Evolutionary conservation across 1,140 invertebrate genomes (phyloP).

Genomic region (Dryas iulia): DNA sequence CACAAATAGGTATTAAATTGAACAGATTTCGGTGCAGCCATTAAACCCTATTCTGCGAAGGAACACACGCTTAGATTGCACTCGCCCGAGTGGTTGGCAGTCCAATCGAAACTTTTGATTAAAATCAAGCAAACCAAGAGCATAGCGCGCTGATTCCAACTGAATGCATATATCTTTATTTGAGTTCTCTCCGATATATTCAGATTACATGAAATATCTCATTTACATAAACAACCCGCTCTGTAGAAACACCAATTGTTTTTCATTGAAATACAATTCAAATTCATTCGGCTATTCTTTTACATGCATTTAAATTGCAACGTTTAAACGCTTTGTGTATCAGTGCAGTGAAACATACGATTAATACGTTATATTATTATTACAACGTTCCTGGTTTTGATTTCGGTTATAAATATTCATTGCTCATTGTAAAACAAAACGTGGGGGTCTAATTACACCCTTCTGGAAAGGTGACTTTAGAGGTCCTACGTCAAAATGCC

Average conservation of each 20-base stretch:
- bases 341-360: neutral
- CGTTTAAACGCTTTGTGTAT: neutral
- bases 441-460: constrained; percentile 53
- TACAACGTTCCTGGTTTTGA: constrained; percentile 25
- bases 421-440: constrained; percentile 60
- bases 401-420: constrained; percentile 67
- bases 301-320: neutral
- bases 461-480: constrained; percentile 50
- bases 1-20: constrained; percentile 67
- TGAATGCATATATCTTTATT: constrained; percentile 74
- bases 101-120: constrained; percentile 79
- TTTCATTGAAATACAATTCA: constrained; percentile 4
- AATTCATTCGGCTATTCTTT: neutral
- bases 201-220: constrained; percentile 46
- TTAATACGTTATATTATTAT: neutral
- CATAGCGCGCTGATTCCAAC: constrained; percentile 52
- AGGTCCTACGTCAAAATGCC: constrained; percentile 59
- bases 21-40: constrained; percentile 55
- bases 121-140: constrained; percentile 75
- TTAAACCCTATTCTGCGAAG: constrained; percentile 56
- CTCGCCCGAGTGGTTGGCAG: constrained; percentile 61
- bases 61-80: constrained; percentile 56
- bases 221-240: constrained; percentile 16
- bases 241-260: neutral
- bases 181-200: constrained; percentile 60